A percentile compares a stretch with the other conserved stretches of the same genome.
Conservation (phyloP, 1,140 invertebrate genomes). For the Cotesia glomerata region DNA sequence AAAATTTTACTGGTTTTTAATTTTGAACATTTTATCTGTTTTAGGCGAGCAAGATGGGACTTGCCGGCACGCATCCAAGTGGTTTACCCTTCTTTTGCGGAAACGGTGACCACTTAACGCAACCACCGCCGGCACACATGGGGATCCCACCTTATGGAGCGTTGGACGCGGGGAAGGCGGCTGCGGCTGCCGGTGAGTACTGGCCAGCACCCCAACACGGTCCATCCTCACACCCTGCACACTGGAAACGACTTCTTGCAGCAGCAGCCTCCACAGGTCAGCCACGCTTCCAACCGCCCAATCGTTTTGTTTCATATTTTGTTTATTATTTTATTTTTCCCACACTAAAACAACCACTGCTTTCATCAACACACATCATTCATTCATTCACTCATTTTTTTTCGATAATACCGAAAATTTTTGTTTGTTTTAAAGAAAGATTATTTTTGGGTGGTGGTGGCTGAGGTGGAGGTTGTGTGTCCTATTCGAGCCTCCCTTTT, state of each 20-base stretch:
- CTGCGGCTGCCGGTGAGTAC: slow-evolving; percentile 66
- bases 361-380: neutral
- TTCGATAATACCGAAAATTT: neutral
- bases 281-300: slow-evolving; percentile 38
- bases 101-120: slow-evolving; percentile 80
- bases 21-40: slow-evolving; percentile 48
- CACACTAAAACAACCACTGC: neutral
- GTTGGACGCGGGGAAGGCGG: slow-evolving; percentile 76
- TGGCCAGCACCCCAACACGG: slow-evolving; percentile 42
- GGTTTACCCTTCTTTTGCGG: slow-evolving; percentile 88
- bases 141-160: slow-evolving; percentile 91
- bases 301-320: slow-evolving; percentile 14
- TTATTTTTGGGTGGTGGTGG: slow-evolving; percentile 38
- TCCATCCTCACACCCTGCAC: slow-evolving; percentile 55
- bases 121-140: slow-evolving; percentile 96
- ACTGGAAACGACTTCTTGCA: slow-evolving; percentile 65
- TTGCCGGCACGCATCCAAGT: slow-evolving; percentile 72
- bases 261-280: slow-evolving; percentile 67
- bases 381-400: neutral
- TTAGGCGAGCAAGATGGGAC: slow-evolving; percentile 89
- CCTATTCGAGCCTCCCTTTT: neutral
- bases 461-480: slow-evolving; percentile 47
- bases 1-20: neutral
- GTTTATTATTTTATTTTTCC: neutral
- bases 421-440: slow-evolving; percentile 5